phyloP scores from a whole-genome alignment of 2,113 vertebrate genomes.

The Cepphus grylle region DNA sequence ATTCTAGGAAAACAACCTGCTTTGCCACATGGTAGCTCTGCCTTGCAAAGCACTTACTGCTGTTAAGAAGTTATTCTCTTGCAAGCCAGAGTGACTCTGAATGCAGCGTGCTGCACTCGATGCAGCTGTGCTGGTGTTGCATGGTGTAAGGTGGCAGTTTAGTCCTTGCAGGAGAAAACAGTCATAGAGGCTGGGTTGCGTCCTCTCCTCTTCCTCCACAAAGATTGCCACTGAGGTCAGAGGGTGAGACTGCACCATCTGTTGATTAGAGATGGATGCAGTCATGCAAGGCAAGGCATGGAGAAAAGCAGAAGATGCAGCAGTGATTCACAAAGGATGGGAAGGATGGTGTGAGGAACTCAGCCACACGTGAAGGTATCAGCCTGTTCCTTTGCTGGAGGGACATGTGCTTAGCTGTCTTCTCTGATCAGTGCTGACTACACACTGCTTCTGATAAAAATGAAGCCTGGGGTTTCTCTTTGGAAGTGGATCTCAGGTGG shows the following conservation, averaged over 20 bases:
- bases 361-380: not conserved
- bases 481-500: not conserved
- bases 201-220: not conserved
- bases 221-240: not conserved
- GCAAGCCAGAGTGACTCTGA: not conserved
- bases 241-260: not conserved
- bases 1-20: not conserved
- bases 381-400: not conserved
- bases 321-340: not conserved
- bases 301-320: not conserved
- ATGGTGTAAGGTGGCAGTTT: not conserved
- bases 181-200: not conserved
- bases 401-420: not conserved
- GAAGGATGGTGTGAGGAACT: not conserved
- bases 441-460: not conserved
- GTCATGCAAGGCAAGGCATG: not conserved
- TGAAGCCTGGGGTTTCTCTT: not conserved
- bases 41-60: not conserved
- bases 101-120: fast-evolving
- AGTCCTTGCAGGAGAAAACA: not conserved
- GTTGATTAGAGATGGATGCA: not conserved
- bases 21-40: not conserved
- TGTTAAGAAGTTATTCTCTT: not conserved
- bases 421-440: not conserved
- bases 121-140: not conserved